Conservation (phyloP, 2,888 invertebrate species). For the Zaprionus lineosus region DNA sequence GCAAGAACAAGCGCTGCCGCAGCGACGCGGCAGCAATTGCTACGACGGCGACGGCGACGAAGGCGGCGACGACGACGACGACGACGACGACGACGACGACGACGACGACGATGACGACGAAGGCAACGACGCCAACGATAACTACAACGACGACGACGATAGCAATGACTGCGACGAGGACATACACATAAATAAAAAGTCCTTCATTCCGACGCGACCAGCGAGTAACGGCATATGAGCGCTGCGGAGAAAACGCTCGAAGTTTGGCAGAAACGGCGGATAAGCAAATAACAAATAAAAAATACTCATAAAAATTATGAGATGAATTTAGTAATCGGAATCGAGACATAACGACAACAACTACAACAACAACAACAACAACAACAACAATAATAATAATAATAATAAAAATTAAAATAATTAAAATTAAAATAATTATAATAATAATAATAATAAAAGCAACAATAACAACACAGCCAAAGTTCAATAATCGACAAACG, state of each 20-base stretch:
- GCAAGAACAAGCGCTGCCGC: constrained; percentile 49
- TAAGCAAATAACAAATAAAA: constrained; percentile 33
- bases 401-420: constrained; percentile 13
- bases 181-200: constrained; percentile 83
- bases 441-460: background rate
- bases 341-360: constrained; percentile 11
- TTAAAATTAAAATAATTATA: too few species aligned
- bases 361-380: constrained; percentile 16
- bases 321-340: constrained; percentile 11
- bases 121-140: constrained; percentile 32
- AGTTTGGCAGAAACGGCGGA: constrained; percentile 59
- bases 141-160: constrained; percentile 60
- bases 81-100: constrained; percentile 21
- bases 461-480: background rate
- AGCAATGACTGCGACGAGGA: constrained; percentile 66
- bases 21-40: constrained; percentile 24
- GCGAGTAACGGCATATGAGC: constrained; percentile 80
- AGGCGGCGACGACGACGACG: constrained; percentile 46
- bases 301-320: constrained; percentile 9
- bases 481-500: too few species aligned
- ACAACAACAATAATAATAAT: constrained; percentile 18
- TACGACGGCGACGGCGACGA: constrained; percentile 64
- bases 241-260: constrained; percentile 66
- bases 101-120: constrained; percentile 1
- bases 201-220: constrained; percentile 83